phyloP scores from a whole-genome alignment of 2,888 invertebrate species.

The Microchrysa polita region DNA sequence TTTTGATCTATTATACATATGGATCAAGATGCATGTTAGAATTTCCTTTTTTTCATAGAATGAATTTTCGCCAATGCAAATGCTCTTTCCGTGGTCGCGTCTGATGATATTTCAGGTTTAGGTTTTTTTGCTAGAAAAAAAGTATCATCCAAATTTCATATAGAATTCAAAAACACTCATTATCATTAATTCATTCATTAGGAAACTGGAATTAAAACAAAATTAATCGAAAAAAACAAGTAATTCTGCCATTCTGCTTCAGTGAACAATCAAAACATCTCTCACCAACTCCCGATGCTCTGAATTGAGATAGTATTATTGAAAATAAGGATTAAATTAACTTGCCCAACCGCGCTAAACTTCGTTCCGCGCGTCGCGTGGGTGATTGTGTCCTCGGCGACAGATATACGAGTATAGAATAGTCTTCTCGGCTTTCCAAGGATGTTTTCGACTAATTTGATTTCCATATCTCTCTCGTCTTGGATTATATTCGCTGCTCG shows the following conservation, averaged over 20 bases:
- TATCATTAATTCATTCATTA: no score
- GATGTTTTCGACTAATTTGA: neutral
- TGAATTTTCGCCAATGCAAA: no score
- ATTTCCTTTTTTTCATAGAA: no score
- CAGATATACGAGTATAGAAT: no score
- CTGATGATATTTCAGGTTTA: neutral
- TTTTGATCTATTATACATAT: no score
- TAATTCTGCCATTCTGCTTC: neutral
- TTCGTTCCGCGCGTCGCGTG: neutral
- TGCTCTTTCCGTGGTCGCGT: no score
- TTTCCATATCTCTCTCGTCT: neutral
- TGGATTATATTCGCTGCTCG: neutral
- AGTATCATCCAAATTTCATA: neutral
- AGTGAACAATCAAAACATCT: no score
- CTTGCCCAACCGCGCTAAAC: conserved; percentile 2
- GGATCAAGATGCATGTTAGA: no score
- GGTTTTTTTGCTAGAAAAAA: neutral
- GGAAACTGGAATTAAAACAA: neutral
- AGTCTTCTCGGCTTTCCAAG: neutral
- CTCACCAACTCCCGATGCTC: no score
- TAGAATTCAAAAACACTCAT: neutral
- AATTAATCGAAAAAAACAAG: conserved; percentile 1
- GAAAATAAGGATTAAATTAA: conserved; percentile 28
- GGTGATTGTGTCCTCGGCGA: no score
- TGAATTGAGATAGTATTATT: no score